phyloP scores from a whole-genome alignment of 1,140 invertebrate species.

The Acromyrmex heyeri region DNA sequence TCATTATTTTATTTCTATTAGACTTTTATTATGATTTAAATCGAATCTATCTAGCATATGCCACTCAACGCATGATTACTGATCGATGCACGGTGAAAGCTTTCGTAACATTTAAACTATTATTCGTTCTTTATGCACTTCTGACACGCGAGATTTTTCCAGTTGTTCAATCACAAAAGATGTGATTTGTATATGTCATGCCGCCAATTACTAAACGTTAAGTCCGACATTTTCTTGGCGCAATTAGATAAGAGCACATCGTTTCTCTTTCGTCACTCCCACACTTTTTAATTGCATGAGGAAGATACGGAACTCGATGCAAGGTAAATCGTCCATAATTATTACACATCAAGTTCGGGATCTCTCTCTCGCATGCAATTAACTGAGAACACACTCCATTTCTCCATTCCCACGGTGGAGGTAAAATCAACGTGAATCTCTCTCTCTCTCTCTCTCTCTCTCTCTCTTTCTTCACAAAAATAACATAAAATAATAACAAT shows the following conservation, averaged over 20 bases:
- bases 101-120: conserved; percentile 36
- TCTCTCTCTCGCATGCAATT: conserved; percentile 23
- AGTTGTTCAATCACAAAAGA: conserved; percentile 10
- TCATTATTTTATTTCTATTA: not conserved
- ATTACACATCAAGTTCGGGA: conserved; percentile 45
- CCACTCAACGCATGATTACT: too few relatives aligned
- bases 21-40: too few relatives aligned
- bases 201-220: not conserved
- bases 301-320: conserved; percentile 41
- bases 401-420: conserved; percentile 12
- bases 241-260: conserved; percentile 28
- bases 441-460: too few relatives aligned
- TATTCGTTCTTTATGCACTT: conserved; percentile 31
- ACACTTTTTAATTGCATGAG: conserved; percentile 29
- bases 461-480: too few relatives aligned
- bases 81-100: conserved; percentile 11
- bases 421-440: not conserved
- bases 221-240: conserved; percentile 32
- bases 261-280: conserved; percentile 7
- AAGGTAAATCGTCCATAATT: conserved; percentile 43
- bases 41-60: not conserved
- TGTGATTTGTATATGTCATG: conserved; percentile 27
- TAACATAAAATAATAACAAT: not conserved
- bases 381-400: conserved; percentile 23
- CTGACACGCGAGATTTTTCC: conserved; percentile 37